These are phyloP conservation scores for Martes martes DNA, from an alignment of 2,113 vertebrate species.

Conservation along the genomic window DNA sequence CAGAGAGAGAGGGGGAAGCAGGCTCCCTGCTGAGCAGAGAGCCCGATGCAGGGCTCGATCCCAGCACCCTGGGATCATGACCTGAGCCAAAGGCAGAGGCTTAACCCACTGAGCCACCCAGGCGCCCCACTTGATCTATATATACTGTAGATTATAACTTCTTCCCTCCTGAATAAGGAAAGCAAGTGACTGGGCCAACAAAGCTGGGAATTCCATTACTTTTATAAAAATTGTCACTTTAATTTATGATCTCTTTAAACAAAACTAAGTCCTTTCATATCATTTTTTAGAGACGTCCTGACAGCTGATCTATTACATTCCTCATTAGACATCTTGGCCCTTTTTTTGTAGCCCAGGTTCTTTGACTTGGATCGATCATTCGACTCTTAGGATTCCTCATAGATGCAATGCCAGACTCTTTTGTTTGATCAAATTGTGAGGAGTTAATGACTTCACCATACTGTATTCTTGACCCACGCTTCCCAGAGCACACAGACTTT, in stretches of 20 bases:
- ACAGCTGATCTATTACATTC: neutral
- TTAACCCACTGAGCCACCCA: no score
- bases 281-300: neutral
- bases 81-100: no score
- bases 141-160: neutral
- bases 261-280: neutral
- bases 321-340: neutral
- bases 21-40: no score
- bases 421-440: neutral
- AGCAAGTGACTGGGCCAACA: neutral
- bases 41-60: no score
- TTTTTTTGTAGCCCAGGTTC: neutral
- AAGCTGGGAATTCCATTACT: neutral
- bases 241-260: neutral
- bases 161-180: neutral
- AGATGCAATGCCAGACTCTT: neutral
- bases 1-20: no score
- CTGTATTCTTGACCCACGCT: neutral
- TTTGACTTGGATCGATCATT: neutral
- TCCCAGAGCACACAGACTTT: neutral
- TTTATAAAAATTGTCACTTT: neutral
- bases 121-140: no score
- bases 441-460: constrained; percentile 22
- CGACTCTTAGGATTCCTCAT: neutral
- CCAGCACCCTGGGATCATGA: no score